Evolutionary conservation across 2,888 invertebrate species (phyloP), one percentile per base, ranked within the genome.

Genomic region (Aporophyla nigra): DNA sequence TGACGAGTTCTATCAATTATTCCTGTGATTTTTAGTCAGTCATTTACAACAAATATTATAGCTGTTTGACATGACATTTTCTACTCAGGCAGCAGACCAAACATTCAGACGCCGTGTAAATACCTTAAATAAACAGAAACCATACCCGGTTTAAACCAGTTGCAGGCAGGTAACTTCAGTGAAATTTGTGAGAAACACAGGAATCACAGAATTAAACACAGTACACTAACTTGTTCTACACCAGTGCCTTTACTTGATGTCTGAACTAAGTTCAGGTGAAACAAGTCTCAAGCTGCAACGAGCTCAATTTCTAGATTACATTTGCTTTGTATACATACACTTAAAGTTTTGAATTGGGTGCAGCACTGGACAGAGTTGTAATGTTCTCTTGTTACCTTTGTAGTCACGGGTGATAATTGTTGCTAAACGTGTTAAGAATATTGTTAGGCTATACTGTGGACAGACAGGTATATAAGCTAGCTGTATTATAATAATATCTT

Each of bases 291-390:
- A 51, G 65, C 61, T 73, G 40, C 61, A 82, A 80, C 72, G 72
- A 84, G 79, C 85, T 79, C 77, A 78, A 78, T 86, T 86, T 75
- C 65, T 69, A 76, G 80, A 87, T 85, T 75, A 84, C 82, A 82
- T 87, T 85, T 14, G 72, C 76, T 70, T 71, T 77, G 79, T 82
- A 51, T 70, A 75, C 40, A 58, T 63, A 69, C 58, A 75, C 65
- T 73, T 66, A 27, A 58, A 74, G 86, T 83, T 86, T 79, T 74
- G 74, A 71, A 74, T 85, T 75, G 54, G 59, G 27, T 82, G 49
- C 43, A 56, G 66, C 46, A 54, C 58, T 70, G 66, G 77, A 59
- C 69, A 49, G n/a, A 24, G 59, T 46, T 76, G 46, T 40, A 49
- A 24, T 61, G 46, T 63, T 54, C 43, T 67, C 61, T 46, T 58